phyloP scores from a whole-genome alignment of 2,888 invertebrate species.

The Stramonita haemastoma region DNA sequence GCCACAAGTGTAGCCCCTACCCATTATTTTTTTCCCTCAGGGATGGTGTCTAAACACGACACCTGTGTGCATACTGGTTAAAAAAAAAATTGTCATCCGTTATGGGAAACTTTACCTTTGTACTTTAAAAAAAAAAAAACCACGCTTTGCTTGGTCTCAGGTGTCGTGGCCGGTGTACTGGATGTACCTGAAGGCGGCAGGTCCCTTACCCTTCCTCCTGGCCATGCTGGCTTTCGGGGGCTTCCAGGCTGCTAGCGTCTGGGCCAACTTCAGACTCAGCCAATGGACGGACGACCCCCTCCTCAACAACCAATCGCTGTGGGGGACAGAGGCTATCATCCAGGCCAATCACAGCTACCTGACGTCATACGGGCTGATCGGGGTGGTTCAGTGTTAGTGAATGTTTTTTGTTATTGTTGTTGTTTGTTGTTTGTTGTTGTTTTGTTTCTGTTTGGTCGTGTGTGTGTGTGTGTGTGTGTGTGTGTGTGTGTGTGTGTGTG shows the following conservation, averaged over 20 bases:
- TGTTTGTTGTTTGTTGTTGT: no score
- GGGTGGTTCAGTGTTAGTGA: constrained; percentile 42
- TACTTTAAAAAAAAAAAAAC: no score
- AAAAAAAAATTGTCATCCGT: no score
- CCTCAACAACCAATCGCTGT: constrained; percentile 50
- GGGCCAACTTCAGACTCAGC: constrained; percentile 74
- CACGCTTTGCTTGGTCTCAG: constrained; percentile 3
- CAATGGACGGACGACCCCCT: constrained; percentile 74
- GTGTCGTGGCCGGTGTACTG: constrained; percentile 41
- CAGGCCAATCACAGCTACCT: constrained; percentile 39
- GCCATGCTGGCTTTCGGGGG: constrained; percentile 44
- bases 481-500: no score
- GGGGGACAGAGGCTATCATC: constrained; percentile 38
- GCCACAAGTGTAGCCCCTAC: no score
- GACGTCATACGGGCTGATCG: constrained; percentile 43
- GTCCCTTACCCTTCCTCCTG: constrained; percentile 32
- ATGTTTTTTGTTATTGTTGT: background rate
- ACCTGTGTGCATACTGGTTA: no score
- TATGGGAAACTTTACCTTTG: no score
- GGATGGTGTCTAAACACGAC: no score
- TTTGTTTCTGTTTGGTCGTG: no score
- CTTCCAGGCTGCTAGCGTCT: constrained; percentile 67
- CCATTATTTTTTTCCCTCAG: no score
- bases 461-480: no score
- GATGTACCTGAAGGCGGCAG: constrained; percentile 46